Conservation (phyloP, 2,797 vertebrate species). For the Micrastur ruficollis region DNA sequence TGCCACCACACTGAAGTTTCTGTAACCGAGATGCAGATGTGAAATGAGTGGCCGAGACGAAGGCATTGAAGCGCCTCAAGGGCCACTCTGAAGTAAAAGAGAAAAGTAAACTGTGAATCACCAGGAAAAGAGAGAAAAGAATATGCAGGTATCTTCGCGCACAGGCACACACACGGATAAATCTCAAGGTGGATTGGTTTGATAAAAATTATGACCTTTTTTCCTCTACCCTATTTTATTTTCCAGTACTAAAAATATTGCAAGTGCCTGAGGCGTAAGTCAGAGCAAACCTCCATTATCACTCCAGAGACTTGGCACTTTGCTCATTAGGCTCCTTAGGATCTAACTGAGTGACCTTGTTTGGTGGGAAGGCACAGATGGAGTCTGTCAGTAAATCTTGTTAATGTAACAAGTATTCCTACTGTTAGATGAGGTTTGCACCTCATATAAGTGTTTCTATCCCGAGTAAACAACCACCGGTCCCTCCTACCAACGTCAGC, state of each 20-base stretch:
- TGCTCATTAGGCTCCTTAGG: constrained; percentile 70
- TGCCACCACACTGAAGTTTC: not conserved
- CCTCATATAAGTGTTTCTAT: constrained; percentile 57
- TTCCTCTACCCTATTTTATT: constrained; percentile 65
- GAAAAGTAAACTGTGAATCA: constrained; percentile 23
- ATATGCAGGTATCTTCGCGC: not conserved
- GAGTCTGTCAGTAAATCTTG: constrained; percentile 80
- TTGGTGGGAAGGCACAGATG: constrained; percentile 80
- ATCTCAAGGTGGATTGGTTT: constrained; percentile 62
- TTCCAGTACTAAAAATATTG: constrained; percentile 73
- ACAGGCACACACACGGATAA: constrained; percentile 8
- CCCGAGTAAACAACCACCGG: constrained; percentile 53
- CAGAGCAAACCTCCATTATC: constrained; percentile 67
- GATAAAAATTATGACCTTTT: constrained; percentile 73
- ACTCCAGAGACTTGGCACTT: constrained; percentile 71
- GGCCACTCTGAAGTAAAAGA: not conserved
- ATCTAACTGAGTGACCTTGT: constrained; percentile 78
- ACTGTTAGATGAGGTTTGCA: constrained; percentile 74
- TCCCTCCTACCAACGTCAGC: constrained; percentile 30
- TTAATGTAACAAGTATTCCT: constrained; percentile 78
- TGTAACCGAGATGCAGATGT: not conserved
- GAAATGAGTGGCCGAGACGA: not conserved
- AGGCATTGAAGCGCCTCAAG: not conserved
- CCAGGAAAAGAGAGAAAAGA: not conserved
- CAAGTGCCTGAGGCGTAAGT: constrained; percentile 69